phyloP scores from a whole-genome alignment of 23 tunicate genomes.

The Styela plicata region DNA sequence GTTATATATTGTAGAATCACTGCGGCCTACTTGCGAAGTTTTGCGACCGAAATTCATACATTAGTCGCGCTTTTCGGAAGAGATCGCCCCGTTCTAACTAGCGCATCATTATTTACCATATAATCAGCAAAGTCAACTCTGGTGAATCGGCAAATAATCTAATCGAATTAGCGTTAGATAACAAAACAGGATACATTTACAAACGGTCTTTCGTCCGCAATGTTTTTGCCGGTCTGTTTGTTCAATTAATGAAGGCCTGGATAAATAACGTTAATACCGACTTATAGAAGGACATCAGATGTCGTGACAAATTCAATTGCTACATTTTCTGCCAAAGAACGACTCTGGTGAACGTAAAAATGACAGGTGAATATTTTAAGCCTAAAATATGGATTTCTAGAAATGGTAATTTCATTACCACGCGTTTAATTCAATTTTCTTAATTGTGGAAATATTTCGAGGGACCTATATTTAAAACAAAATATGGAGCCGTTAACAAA shows the following conservation, averaged over 20 bases:
- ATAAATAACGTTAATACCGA: conserved; percentile 21
- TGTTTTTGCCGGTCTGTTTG: conserved; percentile 13
- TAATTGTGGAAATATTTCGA: too few species aligned
- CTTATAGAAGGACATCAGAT: conserved; percentile 8
- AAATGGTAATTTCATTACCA: too few species aligned
- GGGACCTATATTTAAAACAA: too few species aligned
- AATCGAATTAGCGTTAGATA: conserved; percentile 17
- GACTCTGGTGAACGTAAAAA: too few species aligned
- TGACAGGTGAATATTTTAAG: too few species aligned
- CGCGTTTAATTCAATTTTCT: too few species aligned
- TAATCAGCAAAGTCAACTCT: conserved; percentile 29
- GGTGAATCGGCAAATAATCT: conserved; percentile 12
- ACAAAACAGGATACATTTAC: conserved; percentile 17
- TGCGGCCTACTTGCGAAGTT: not conserved
- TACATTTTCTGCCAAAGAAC: too few species aligned
- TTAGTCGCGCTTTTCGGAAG: not conserved
- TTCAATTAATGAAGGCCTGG: conserved; percentile 12
- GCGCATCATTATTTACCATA: conserved; percentile 7
- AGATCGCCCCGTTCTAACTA: not conserved
- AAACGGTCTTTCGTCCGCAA: conserved; percentile 2
- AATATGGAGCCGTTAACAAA: too few species aligned
- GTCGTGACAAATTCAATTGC: not conserved
- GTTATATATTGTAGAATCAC: not conserved
- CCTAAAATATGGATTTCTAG: too few species aligned
- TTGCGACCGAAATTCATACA: not conserved